A percentile compares a stretch with the other conserved stretches of the same genome.
These are phyloP conservation scores for Octomys mimax DNA, from an alignment of 2,797 vertebrate genomes.

Conservation along the genomic window DNA sequence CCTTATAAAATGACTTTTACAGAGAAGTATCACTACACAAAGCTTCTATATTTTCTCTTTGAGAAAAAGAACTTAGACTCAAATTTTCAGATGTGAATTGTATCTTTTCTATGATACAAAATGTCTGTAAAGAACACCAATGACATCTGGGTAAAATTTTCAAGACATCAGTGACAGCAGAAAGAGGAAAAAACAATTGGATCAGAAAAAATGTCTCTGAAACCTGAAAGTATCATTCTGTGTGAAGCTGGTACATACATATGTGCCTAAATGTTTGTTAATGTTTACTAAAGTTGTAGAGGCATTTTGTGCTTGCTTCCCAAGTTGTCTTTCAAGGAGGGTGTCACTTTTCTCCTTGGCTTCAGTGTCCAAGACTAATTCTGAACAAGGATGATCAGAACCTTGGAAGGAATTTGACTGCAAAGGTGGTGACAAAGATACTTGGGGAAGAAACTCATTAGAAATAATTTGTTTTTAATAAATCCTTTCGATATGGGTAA, in stretches of 20 bases:
- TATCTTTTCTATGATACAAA: not conserved
- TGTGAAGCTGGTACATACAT: not conserved
- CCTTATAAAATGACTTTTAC: conserved; percentile 30
- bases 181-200: not conserved
- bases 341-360: not conserved
- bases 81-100: not conserved
- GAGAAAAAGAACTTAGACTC: not conserved
- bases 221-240: not conserved
- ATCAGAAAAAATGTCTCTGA: not conserved
- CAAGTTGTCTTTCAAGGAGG: not conserved
- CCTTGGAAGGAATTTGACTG: no score
- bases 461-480: no score
- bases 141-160: not conserved
- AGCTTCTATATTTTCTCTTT: not conserved
- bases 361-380: not conserved
- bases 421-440: no score
- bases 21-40: not conserved
- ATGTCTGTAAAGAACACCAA: not conserved
- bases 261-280: not conserved
- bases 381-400: not conserved
- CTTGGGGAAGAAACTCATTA: no score
- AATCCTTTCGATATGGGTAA: no score
- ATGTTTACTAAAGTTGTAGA: not conserved
- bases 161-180: not conserved
- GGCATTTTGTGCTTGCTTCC: not conserved